phyloP scores from a whole-genome alignment of 1,140 invertebrate species.

The Leptinotarsa undecemlineata region DNA sequence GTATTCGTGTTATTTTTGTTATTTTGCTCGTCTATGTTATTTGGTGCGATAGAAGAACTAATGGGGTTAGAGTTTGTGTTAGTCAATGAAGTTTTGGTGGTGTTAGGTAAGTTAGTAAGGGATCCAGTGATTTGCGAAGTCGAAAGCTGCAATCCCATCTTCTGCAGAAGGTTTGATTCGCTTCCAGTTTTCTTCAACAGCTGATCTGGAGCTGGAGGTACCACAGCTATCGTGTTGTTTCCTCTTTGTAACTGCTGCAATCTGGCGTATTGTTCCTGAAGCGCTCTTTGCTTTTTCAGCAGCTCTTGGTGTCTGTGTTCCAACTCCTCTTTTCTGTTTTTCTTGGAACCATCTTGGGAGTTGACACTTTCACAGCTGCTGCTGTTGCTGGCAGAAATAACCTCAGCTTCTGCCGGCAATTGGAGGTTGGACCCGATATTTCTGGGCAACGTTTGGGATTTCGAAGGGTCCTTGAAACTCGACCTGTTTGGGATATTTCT shows the following conservation, averaged over 20 bases:
- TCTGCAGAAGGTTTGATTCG: slow-evolving; percentile 84
- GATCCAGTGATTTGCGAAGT: slow-evolving; percentile 66
- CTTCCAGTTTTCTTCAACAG: slow-evolving; percentile 86
- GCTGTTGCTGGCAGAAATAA: slow-evolving; percentile 63
- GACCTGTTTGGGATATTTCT: slow-evolving; percentile 51
- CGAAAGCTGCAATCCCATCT: slow-evolving; percentile 74
- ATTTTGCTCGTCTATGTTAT: slow-evolving; percentile 37
- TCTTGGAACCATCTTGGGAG: slow-evolving; percentile 68
- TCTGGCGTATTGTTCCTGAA: slow-evolving; percentile 87
- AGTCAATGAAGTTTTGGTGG: slow-evolving; percentile 42
- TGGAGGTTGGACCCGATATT: slow-evolving; percentile 54
- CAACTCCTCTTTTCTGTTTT: slow-evolving; percentile 72
- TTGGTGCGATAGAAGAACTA: slow-evolving; percentile 48
- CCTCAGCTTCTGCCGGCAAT: slow-evolving; percentile 47
- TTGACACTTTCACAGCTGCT: slow-evolving; percentile 79
- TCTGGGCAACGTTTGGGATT: slow-evolving; percentile 53
- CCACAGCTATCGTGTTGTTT: slow-evolving; percentile 63
- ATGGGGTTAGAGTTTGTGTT: slow-evolving; percentile 43
- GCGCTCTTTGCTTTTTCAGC: slow-evolving; percentile 79
- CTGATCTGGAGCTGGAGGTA: slow-evolving; percentile 64
- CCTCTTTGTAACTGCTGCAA: slow-evolving; percentile 82
- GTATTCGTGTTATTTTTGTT: slow-evolving; percentile 46
- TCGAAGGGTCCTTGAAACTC: slow-evolving; percentile 52
- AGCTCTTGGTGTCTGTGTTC: slow-evolving; percentile 86
- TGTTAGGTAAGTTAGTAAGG: slow-evolving; percentile 62